Evolutionary conservation across 2,888 invertebrate genomes (phyloP), one percentile per base, ranked within the genome.

Genomic region (Mycalesis mineus): DNA sequence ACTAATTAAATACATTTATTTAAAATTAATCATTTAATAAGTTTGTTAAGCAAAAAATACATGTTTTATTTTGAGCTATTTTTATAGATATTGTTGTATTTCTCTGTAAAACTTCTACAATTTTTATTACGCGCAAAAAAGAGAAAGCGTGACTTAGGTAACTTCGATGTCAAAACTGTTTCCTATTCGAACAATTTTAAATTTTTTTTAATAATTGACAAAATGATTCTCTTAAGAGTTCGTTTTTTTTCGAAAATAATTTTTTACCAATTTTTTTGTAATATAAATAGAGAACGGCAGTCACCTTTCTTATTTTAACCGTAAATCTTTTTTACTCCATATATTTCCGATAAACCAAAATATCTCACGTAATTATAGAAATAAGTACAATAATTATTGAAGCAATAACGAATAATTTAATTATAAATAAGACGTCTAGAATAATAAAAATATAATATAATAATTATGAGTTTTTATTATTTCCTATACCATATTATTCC

Each of bases 321-420:
- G 22, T 22, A 22, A 11, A 31, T 8, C 5, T 47, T 33, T 47
- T 47, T 36, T 22, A 40, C 33, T 57, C 48, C 36, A 40, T 47
- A 33, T 39, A 36, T 45, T 39, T 56, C 29, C 42, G 37, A 41
- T 55, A 62, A 54, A 54, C 47, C 47, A 55, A 51, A 66, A 66
- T 68, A 55, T 58, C 48, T 63, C 55, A 55, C 56, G 57, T 61
- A 61, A 57, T 59, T 71, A 73, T 81, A 79, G 73, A 70, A 70
- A 70, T 85, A 84, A 84, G 85, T 84, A 86, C 83, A 87, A 85
- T 86, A 84, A 80, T 68, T 68, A 69, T 70, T 71, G 69, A 79
- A 80, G 79, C 79, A 80, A 80, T 79, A 78, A 80, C 69, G 69
- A 77, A 73, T 74, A 75, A 74, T 55, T 72, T 36, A 36, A 65